A percentile compares a stretch with the other conserved stretches of the same genome.
phyloP scores from a whole-genome alignment of 1,140 invertebrate species.

The fruit fly (Drosophila melanogaster) region Release_6_plus_ISO1_MT NT_033779.5:15843001-15843500 shows the following conservation, averaged over 20 bases:
- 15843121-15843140: no score
- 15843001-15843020: conserved; percentile 9
- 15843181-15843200: no score
- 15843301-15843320: not conserved
- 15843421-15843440: not conserved
- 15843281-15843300: not conserved
- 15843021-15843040: not conserved
- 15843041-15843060: not conserved
- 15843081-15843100: no score
- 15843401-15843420: conserved; percentile 10
- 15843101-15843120: no score
- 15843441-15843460: conserved; percentile 2
- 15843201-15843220: no score
- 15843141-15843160: no score
- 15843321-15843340: conserved; percentile 36
- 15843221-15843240: not conserved
- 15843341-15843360: conserved; percentile 13
- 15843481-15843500: conserved; percentile 15
- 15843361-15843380: conserved; percentile 27
- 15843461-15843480: not conserved
- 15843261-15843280: not conserved
- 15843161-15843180: no score
- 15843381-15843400: conserved; percentile 20
- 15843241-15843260: not conserved
- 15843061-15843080: no score